phyloP scores from a whole-genome alignment of 2,797 vertebrate genomes.

The Avahi laniger region DNA sequence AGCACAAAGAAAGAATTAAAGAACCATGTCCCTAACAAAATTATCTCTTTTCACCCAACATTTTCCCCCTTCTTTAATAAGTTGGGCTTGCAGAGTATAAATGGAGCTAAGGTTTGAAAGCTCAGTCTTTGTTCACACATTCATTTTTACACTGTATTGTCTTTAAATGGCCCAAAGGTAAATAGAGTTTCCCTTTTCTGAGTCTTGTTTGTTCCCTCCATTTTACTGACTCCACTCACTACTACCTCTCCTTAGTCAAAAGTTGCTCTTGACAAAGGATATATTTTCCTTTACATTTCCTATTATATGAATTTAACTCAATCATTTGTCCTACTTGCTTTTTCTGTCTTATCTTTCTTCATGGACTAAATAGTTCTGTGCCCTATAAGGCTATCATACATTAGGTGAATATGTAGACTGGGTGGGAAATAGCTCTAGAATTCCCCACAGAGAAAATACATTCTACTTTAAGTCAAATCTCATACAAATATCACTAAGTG shows the following conservation, averaged over 20 bases:
- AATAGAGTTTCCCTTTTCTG: conserved; percentile 38
- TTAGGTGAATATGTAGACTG: not conserved
- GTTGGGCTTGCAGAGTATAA: not conserved
- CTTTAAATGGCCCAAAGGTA: not conserved
- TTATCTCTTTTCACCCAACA: not conserved
- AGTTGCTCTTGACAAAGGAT: conserved; percentile 25
- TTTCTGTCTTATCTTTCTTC: conserved; percentile 14
- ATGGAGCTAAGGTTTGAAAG: conserved; percentile 23
- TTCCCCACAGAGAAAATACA: not conserved
- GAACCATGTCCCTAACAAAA: conserved; percentile 34
- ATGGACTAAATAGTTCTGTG: not conserved
- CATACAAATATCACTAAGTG: not conserved
- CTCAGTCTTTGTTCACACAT: not conserved
- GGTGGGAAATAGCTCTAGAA: not conserved
- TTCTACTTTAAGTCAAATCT: conserved; percentile 32
- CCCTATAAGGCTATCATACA: not conserved
- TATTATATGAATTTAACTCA: not conserved
- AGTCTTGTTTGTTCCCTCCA: not conserved
- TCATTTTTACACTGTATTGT: not conserved
- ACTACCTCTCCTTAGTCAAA: not conserved
- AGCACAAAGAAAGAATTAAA: conserved; percentile 48
- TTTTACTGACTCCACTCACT: not conserved
- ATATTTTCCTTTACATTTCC: not conserved
- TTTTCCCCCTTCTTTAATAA: not conserved
- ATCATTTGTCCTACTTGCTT: not conserved